Conservation (phyloP, 1,140 invertebrate genomes). For the Temnothorax curvispinosus region DNA sequence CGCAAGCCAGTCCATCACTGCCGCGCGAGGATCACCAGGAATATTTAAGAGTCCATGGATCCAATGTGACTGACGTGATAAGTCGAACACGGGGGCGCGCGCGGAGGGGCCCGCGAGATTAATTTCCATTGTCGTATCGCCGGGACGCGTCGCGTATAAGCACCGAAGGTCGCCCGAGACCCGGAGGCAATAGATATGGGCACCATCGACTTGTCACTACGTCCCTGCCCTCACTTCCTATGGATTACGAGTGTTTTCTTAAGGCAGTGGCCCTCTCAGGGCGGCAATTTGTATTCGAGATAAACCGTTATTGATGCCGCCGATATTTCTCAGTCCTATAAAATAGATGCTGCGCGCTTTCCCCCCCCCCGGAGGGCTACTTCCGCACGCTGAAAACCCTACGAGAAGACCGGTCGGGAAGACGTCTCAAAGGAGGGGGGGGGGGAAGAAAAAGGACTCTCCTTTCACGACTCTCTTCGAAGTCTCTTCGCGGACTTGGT, state of each 20-base stretch:
- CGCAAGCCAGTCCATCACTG: slow-evolving; percentile 1
- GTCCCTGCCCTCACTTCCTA: slow-evolving; percentile 76
- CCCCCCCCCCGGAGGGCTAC: slow-evolving; percentile 70
- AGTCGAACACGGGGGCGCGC: slow-evolving; percentile 22
- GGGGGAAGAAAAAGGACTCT: slow-evolving; percentile 62
- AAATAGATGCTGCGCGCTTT: slow-evolving; percentile 77
- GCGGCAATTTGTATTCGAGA: slow-evolving; percentile 82
- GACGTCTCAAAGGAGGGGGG: not conserved
- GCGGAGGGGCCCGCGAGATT: slow-evolving; percentile 58
- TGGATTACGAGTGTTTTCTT: slow-evolving; percentile 83
- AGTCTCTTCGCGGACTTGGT: not conserved
- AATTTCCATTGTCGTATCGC: slow-evolving; percentile 69
- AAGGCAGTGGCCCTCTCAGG: slow-evolving; percentile 77
- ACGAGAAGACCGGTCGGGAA: slow-evolving; percentile 6
- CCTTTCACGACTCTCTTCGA: slow-evolving; percentile 9
- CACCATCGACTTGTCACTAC: slow-evolving; percentile 79
- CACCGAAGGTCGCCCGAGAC: slow-evolving; percentile 58
- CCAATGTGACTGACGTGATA: slow-evolving; percentile 22
- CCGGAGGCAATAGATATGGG: slow-evolving; percentile 73
- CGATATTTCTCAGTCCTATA: slow-evolving; percentile 82
- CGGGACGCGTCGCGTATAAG: slow-evolving; percentile 39
- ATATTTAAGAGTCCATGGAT: slow-evolving; percentile 31
- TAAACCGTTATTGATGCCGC: slow-evolving; percentile 84
- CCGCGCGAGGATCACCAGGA: not conserved
- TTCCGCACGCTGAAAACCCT: slow-evolving; percentile 61